Base-by-base conservation (phyloP, 1,140 invertebrate genomes). In the Drosophila sechellia region DNA sequence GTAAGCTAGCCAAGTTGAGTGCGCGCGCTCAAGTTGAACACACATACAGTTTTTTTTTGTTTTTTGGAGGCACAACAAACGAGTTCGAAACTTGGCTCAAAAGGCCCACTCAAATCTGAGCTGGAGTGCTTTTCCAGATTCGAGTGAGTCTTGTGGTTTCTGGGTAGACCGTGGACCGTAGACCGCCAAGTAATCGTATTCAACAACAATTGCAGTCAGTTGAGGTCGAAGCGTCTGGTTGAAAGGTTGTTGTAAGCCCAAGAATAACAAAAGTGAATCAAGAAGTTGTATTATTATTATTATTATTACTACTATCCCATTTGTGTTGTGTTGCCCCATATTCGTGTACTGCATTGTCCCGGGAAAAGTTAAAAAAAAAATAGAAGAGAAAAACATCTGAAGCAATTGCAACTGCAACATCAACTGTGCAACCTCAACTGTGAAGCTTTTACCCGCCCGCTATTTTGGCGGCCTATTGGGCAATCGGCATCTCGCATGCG, bases 51-150 rank as follows among this genome's bases (percentile, higher is more conserved):
- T 34, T 42, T 40, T 40, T n/a, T n/a, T n/a, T 42, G 15, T 48
- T 46, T 66, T 83, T 83, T 87, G 83, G 84, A 87, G 83, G 84
- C 83, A 84, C 84, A 84, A 87, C 79, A 87, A 87, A 87, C 83
- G 68, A 87, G 83, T 87, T 87, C 71, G 17, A 52, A 42, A 12
- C 17, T 12, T 5, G n/a, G 42, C 49, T 52, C 49, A 45, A 39
- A 6, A 58, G 20, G 15, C 42, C 71, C 76, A 85, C 81, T 84
- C 80, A 76, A 72, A 43, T 70, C 61, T 65, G 50, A 70, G 64
- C 34, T 50, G 27, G 45, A 73, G 57, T 65, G 69, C 22, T 48
- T 27, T n/a, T 15, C 12, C 59, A 11, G 22, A 61, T 43, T 50
- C 27, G 35, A 40, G 50, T 43, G 48, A 27, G 37, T 61, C 45